These are phyloP conservation scores for Megalops cyprinoides DNA, from an alignment of 2,797 vertebrate species.

Conservation along the genomic window DNA sequence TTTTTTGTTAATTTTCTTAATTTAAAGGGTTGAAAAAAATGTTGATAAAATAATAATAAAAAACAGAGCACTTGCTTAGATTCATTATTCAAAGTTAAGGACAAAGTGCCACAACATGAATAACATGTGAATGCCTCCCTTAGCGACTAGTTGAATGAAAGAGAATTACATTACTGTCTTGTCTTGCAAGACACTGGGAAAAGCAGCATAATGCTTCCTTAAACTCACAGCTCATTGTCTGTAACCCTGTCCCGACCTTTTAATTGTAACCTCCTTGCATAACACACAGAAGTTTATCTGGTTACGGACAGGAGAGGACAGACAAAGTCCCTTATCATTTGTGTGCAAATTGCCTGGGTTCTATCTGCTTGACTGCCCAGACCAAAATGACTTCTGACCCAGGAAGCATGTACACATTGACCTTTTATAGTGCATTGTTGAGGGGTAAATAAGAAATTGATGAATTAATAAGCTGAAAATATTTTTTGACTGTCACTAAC, in stretches of 20 bases:
- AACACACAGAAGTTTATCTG: neutral
- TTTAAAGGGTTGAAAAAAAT: too few species aligned
- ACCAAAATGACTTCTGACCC: neutral
- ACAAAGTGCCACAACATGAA: neutral
- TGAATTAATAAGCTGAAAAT: neutral
- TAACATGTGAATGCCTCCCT: neutral
- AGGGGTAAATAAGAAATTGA: neutral
- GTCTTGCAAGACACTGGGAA: neutral
- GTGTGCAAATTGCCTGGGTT: neutral
- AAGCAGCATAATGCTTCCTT: neutral
- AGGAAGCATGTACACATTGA: neutral
- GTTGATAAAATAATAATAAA: too few species aligned
- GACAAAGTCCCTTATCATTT: neutral
- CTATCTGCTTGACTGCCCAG: neutral
- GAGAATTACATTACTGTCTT: neutral
- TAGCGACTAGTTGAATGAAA: neutral
- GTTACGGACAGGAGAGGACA: neutral
- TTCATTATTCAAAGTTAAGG: neutral
- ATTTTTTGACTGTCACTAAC: neutral
- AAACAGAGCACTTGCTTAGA: neutral
- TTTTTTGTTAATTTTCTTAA: too few species aligned
- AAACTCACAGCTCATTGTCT: neutral
- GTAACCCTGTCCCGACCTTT: neutral
- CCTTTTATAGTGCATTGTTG: neutral
- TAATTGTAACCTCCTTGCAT: neutral